phyloP scores from a whole-genome alignment of 2,797 vertebrate genomes.

The Bothrops alternatus region DNA sequence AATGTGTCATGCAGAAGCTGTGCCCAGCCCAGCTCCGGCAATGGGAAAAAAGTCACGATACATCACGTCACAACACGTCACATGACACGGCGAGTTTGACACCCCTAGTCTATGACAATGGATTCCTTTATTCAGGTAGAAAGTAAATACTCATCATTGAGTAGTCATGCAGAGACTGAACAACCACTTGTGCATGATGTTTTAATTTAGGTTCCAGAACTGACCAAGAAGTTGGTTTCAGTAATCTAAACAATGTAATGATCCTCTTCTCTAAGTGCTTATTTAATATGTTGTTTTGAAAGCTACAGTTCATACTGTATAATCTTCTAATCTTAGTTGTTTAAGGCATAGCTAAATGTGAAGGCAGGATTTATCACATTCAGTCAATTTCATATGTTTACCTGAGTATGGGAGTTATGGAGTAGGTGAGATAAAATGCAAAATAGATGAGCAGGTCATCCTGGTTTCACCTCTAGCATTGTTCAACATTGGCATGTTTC shows the following conservation, averaged over 20 bases:
- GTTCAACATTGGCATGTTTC: not conserved
- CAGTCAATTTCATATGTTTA: not conserved
- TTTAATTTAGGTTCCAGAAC: not conserved
- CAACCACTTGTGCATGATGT: not conserved
- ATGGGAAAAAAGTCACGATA: no score
- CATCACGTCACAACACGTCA: no score
- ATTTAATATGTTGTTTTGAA: constrained; percentile 41
- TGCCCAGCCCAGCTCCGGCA: no score
- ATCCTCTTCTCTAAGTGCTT: not conserved
- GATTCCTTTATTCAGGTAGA: not conserved
- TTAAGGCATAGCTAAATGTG: not conserved
- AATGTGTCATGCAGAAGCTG: no score
- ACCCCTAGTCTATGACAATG: constrained; percentile 34
- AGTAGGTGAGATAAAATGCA: not conserved
- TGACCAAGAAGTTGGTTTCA: not conserved
- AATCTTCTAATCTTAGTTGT: constrained; percentile 20
- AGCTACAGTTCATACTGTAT: not conserved
- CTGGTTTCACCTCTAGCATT: not conserved
- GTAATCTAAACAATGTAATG: not conserved
- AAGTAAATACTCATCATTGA: not conserved
- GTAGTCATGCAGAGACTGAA: not conserved
- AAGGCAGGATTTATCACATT: not conserved
- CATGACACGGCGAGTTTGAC: no score
- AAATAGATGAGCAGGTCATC: not conserved
- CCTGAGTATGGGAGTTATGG: not conserved